Evolutionary conservation across 2,797 vertebrate species (phyloP).

Genomic region (Arctocebus calabarensis): DNA sequence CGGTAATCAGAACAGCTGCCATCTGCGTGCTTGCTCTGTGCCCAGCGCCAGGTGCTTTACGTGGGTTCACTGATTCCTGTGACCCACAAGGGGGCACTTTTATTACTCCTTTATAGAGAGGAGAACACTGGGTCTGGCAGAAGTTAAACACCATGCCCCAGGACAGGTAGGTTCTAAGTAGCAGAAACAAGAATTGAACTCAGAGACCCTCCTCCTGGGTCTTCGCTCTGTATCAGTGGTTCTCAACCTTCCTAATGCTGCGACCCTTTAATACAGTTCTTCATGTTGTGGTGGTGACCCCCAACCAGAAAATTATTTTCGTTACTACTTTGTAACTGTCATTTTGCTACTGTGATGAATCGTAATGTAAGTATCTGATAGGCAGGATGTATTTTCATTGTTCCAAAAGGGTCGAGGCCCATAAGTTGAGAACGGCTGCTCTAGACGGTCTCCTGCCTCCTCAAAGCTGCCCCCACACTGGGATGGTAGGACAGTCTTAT

Average conservation of each 20-base stretch:
- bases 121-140: not conserved
- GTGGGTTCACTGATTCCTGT: not conserved
- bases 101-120: not conserved
- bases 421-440: not conserved
- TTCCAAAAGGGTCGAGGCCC: no score
- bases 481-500: not conserved
- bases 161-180: not conserved
- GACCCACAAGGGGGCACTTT: not conserved
- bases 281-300: no score
- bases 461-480: not conserved
- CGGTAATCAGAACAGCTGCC: no score
- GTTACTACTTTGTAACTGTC: no score
- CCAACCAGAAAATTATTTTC: no score
- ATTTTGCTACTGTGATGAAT: no score
- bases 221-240: no score
- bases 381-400: no score
- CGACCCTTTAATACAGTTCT: no score
- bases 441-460: not conserved
- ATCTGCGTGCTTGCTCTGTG: accelerated
- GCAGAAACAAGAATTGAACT: not conserved
- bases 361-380: no score
- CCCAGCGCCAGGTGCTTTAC: not conserved
- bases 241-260: no score
- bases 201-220: not conserved
- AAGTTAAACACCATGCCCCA: not conserved